These are phyloP conservation scores for Lasioglossum marginatum DNA, from an alignment of 2,888 invertebrate genomes.

Conservation along the genomic window DNA sequence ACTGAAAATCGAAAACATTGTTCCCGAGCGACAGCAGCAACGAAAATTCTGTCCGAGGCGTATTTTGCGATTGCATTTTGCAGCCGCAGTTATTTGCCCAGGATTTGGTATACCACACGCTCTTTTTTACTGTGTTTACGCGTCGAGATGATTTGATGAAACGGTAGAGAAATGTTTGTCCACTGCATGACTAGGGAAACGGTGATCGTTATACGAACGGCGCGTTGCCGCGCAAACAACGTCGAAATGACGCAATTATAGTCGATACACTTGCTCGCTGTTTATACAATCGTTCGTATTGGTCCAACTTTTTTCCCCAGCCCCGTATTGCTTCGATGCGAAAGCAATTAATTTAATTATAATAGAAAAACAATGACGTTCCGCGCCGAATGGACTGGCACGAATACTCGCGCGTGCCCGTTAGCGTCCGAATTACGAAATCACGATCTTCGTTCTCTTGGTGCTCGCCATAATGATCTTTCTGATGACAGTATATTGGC, in stretches of 20 bases:
- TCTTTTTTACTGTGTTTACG: slow-evolving; percentile 32
- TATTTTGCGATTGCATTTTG: not conserved
- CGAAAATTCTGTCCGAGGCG: not conserved
- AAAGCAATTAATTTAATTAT: slow-evolving; percentile 54
- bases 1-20: too few relatives aligned
- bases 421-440: not conserved
- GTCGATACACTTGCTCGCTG: slow-evolving; percentile 25
- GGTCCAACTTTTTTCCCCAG: not conserved
- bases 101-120: too few relatives aligned
- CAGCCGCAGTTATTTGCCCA: not conserved
- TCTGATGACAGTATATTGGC: not conserved
- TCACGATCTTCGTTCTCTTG: not conserved
- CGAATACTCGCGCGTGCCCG: not conserved
- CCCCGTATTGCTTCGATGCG: not conserved
- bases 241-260: slow-evolving; percentile 44
- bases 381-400: not conserved
- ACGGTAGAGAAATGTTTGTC: slow-evolving; percentile 36
- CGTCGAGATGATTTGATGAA: slow-evolving; percentile 28
- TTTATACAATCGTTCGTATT: slow-evolving; percentile 10
- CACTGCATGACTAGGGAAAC: not conserved
- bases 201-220: slow-evolving; percentile 47
- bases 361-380: slow-evolving; percentile 31
- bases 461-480: not conserved
- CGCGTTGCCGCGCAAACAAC: slow-evolving; percentile 41
- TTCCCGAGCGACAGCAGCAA: not conserved